Evolutionary conservation across 2,888 invertebrate species (phyloP).

Genomic region (Microplitis manilae): DNA sequence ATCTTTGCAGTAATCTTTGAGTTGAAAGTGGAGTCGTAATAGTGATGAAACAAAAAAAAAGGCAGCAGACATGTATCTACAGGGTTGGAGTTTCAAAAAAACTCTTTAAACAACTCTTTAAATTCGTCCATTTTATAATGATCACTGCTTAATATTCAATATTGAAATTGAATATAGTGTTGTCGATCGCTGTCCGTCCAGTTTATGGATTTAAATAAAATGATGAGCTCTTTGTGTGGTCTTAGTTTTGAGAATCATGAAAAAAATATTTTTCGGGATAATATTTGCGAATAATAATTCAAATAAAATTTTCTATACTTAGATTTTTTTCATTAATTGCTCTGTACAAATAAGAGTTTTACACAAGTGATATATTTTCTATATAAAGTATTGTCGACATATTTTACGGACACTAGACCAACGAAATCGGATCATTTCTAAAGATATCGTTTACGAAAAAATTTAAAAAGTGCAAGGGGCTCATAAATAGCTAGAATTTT

Average conservation of each 20-base stretch:
- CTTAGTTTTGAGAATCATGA: constrained; percentile 35
- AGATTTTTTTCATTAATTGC: too few species aligned
- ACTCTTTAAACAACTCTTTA: constrained; percentile 13
- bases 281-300: constrained; percentile 9
- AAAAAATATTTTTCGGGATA: constrained; percentile 10
- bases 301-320: not conserved
- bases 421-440: too few species aligned
- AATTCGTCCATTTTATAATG: constrained; percentile 26
- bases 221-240: constrained; percentile 61
- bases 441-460: too few species aligned
- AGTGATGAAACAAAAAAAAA: constrained; percentile 19
- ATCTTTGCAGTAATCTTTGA: not conserved
- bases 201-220: constrained; percentile 61
- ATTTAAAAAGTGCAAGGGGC: too few species aligned
- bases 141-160: constrained; percentile 61
- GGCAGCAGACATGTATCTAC: not conserved
- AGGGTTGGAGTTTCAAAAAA: not conserved
- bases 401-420: too few species aligned
- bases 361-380: too few species aligned
- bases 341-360: too few species aligned
- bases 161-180: constrained; percentile 65
- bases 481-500: too few species aligned
- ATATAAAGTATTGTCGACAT: too few species aligned
- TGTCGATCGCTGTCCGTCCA: constrained; percentile 58
- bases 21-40: not conserved